Base-by-base conservation (phyloP, 2,113 vertebrate genomes). In the Porphyrio hochstetteri region DNA sequence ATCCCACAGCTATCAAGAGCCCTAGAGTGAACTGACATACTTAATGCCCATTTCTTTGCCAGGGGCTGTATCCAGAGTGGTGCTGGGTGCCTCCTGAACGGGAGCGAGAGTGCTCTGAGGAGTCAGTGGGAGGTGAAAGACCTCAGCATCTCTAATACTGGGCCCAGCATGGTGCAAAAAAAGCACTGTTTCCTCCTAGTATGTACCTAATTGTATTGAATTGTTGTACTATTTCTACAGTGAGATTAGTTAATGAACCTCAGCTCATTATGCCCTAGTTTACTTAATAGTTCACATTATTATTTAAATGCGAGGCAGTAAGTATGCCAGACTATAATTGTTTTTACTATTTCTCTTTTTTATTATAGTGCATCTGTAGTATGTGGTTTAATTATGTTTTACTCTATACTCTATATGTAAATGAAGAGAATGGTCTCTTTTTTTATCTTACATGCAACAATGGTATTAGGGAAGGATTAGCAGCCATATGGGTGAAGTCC, bases 201-300 rank as follows among this genome's bases (percentile, higher is more conserved):
- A 23, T 85, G 57, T 53, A 90, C 57, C 86, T 96, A 97, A 97
- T 97, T 96, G 95, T 86, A 56, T 74, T 95, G 95, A 97, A 96
- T 94, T 95, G 94, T 94, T 86, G 90, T 71, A 67, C 83, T 88
- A 68, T 91, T 96, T 88, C 95, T 96, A 56, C 78, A 94, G 91
- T 92, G 90, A 95, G 96, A 96, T 97, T 95, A 96, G 86, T 97
- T 97, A 97, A 97, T 97, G 96, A 97, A 95, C 95, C 94, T 95
- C 95, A 88, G 94, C 94, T 97, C 96, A 97, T 97, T 97, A 97
- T 91, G 77, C 65, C 82, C 96, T 93, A 71, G 92, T 97, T 97
- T 97, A 96, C 94, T 97, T 97, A 97, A 97, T 96, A 97, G 97
- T 96, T 96, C 93, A 88, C 95, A 96, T 97, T 97, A 96, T 94